Base-by-base conservation (phyloP, 2,797 vertebrate genomes). In the Coregonus sp. region DNA sequence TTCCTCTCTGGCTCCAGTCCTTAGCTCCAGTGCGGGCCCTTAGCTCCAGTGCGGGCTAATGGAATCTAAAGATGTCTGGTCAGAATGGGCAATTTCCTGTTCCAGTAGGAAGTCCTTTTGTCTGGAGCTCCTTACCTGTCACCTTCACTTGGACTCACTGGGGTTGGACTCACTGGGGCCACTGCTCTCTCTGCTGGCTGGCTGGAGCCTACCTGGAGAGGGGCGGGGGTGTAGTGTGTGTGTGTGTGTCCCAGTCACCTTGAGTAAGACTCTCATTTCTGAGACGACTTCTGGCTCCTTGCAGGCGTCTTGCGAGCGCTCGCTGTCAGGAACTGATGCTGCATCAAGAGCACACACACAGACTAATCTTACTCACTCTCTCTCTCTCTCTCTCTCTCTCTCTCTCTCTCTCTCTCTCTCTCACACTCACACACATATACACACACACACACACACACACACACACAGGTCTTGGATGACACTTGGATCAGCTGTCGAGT, bases 11-110 rank as follows among this genome's bases (percentile, higher is more conserved):
- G n/a, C 70, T 72, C 51, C 51, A 15, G n/a, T 5, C 20, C 15
- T 5, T 20, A 72, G 70, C 52, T 20, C 40, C 20, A 31, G 29
- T 29, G 54, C 47, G 18, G 51, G 47, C 4, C 20, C 15, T 5
- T 20, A 72, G 70, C 52, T 20, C 40, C 20, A 31, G 29, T 29
- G 54, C 50, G 18, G 51, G 47, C 4, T 56, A 69, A 75, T 56
- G 29, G 9, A 25, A 56, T 54, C 51, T 70, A 70, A 69, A 75
- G 66, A 54, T 56, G 74, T 40, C 47, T 25, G 31, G 20, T 6
- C 20, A 73, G 47, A 73, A 73, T 50, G 71, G 31, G 50, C 51
- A 12, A 33, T 51, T 77, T 72, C 69, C 73, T 63, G 35, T 54
- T 29, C 1, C 12, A 56, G 63, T 33, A 66, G 67, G 47, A 37